Percentiles rank a stretch among this genome's conserved stretches.
These are phyloP conservation scores for Limnephilus marmoratus DNA, from an alignment of 2,888 invertebrate genomes.

Conservation along the genomic window DNA sequence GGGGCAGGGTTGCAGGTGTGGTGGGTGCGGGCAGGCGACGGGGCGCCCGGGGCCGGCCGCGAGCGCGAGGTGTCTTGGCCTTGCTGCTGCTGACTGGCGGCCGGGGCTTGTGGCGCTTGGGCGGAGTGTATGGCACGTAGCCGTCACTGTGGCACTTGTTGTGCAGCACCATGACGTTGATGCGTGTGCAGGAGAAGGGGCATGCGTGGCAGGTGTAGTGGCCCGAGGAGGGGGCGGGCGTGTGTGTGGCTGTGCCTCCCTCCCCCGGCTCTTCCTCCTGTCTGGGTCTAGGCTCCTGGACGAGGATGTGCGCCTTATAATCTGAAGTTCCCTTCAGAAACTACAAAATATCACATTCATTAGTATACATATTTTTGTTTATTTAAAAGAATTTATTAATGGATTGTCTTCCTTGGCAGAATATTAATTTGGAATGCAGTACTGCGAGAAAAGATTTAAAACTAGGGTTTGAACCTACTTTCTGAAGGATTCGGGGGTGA, in stretches of 20 bases:
- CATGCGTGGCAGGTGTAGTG: constrained; percentile 81
- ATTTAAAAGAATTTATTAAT: neutral
- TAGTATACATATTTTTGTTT: neutral
- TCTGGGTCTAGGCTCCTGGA: constrained; percentile 71
- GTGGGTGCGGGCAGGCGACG: constrained; percentile 13
- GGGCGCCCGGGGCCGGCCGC: constrained; percentile 58
- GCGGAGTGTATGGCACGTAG: constrained; percentile 73
- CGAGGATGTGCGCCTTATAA: constrained; percentile 81
- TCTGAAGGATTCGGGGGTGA: constrained; percentile 63
- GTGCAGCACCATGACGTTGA: constrained; percentile 86
- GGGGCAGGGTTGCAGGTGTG: neutral
- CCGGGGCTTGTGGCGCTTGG: constrained; percentile 64
- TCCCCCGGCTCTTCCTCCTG: constrained; percentile 43
- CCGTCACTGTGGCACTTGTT: constrained; percentile 83
- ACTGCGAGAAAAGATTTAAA: neutral
- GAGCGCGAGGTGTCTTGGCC: constrained; percentile 59
- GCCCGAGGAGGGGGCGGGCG: constrained; percentile 68
- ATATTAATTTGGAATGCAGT: constrained; percentile 6
- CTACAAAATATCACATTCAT: constrained; percentile 69
- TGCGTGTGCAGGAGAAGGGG: constrained; percentile 81
- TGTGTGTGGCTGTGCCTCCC: neutral
- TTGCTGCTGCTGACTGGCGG: constrained; percentile 53
- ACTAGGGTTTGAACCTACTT: constrained; percentile 50
- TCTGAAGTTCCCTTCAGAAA: constrained; percentile 73
- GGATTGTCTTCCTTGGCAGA: neutral